A percentile compares a stretch with the other conserved stretches of the same genome.
Evolutionary conservation across 1,140 invertebrate genomes (phyloP).

Genomic region (Dinothrombium tinctorium): DNA sequence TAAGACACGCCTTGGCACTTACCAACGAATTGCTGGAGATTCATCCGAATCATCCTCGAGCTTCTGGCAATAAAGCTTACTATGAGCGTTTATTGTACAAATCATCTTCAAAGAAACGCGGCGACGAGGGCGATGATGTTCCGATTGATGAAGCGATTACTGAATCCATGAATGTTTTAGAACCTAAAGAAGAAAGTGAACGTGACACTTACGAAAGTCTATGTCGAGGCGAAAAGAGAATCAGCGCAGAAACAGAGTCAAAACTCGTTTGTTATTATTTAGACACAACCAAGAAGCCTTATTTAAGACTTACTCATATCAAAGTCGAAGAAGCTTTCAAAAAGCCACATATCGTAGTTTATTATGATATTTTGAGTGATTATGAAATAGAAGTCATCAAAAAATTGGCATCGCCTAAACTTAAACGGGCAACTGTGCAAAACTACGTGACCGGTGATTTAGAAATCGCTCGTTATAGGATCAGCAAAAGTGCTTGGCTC

Average conservation of each 20-base stretch:
- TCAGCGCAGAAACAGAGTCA: conserved; percentile 17
- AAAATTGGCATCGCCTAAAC: conserved; percentile 58
- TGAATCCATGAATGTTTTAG: conserved; percentile 19
- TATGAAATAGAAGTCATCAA: conserved; percentile 71
- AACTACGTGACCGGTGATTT: conserved; percentile 69
- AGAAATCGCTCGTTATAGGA: conserved; percentile 78
- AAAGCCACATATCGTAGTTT: conserved; percentile 63
- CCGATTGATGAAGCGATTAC: conserved; percentile 16
- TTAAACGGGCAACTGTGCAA: conserved; percentile 82
- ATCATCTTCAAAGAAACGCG: conserved; percentile 19
- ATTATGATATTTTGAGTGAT: conserved; percentile 68
- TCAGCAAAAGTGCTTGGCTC: conserved; percentile 93
- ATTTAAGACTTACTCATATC: conserved; percentile 20
- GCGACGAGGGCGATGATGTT: conserved; percentile 32
- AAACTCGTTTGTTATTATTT: conserved; percentile 10
- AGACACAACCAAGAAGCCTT: conserved; percentile 8
- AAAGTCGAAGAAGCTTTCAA: conserved; percentile 72
- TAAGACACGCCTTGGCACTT: conserved; percentile 56
- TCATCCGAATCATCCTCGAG: conserved; percentile 52
- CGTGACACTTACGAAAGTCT: conserved; percentile 46
- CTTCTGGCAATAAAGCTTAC: conserved; percentile 56
- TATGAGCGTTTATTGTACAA: conserved; percentile 29
- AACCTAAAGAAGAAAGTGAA: conserved; percentile 18
- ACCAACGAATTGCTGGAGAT: conserved; percentile 42
- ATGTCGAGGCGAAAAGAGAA: conserved; percentile 57